Base-by-base conservation (phyloP, 2,113 vertebrate genomes). In the Anoplopoma fimbria region DNA sequence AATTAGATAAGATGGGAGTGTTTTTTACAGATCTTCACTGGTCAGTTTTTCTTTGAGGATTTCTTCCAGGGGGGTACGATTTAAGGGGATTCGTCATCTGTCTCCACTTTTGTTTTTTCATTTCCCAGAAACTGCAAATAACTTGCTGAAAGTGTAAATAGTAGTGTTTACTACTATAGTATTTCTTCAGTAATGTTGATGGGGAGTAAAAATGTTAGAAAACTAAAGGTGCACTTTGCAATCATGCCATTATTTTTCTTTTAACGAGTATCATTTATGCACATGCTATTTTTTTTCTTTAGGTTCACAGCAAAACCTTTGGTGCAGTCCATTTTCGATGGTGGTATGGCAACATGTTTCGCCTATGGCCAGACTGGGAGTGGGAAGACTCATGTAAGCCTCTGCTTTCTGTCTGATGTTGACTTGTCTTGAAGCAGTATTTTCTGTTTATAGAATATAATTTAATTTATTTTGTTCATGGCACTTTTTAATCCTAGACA, bases 331-430 rank as follows among this genome's bases (percentile, higher is more conserved):
- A 95, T 99, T 84, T 99, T 99, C 69, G 97, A 98, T 84, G 97
- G 97, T 4, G 96, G 95, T 10, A 98, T 96, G 91, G 98, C 98
- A 0, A 99, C 98, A 0, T 99, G 98, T 89, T 99, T 99, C 87
- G 98, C 98, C 0, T 99, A 99, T 29, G 98, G 98, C 4, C 98
- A 99, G 87, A 99, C 98, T 0, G 98, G 98, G 90, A 99, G 98
- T 91, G 98, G 98, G 45, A 99, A 99, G 88, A 99, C 98, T 4
- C 97, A 99, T 23, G 98, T 99, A 94, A 96, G 98, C 79, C 8
- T 76, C 31, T 47, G 7, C n/a, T 12, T n/a, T 1, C 10, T 62
- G 7, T 62, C 0, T 40, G 0, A 0, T 1, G 17, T 36, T 62
- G n/a, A 38, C 27, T 55, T 65, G 0, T 79, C 7, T 38, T 47